Evolutionary conservation across 2,113 vertebrate species (phyloP), one percentile per base, ranked within the genome.

Genomic region (Apeltes quadracus): DNA sequence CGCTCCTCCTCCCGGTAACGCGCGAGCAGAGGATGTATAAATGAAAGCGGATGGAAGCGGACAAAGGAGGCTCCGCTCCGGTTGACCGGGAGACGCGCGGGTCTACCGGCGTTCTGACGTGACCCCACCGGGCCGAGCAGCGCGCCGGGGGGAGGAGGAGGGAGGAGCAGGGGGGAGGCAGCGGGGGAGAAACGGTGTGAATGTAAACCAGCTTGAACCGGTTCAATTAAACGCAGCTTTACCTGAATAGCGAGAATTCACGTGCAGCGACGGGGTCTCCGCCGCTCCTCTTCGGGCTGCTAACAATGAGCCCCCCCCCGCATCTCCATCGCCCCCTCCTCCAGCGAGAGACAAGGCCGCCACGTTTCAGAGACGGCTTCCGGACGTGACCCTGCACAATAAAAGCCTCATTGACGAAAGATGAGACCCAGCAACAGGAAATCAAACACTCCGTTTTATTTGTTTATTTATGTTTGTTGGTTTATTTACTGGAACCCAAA

Each of bases 271-370:
- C 64, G 65, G 23, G 51, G 39, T 87, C 83, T 83, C 50, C 72
- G 64, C 48, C 62, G 70, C 62, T 86, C 78, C 76, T 86, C 78
- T 72, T 81, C 75, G 57, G 77, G 54, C 75, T 61, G 54, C 72
- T 84, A 91, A 90, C 89, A 92, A 92, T 91, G 88, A 88, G 61
- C 53, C 70, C 34, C 48, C n/a, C 38, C 54, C 5, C 76, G 51
- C 43, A 22, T 10, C 51, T 34, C 67, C 59, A 64, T 29, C 3
- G 83, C 54, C 36, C 29, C 15, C 57, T n/a, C 14, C 11, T 0
- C 29, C 6, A 15, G 23, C 16, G 6, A 18, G 44, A 25, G 54
- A 57, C 70, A 89, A 75, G 53, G 0, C 1, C 1, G 25, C 44
- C 25, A 29, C 3, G 50, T 38, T 66, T 48, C 50, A 0, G 36